Evolutionary conservation across 2,113 vertebrate species (phyloP).

Genomic region (Psilopsiagon aymara): DNA sequence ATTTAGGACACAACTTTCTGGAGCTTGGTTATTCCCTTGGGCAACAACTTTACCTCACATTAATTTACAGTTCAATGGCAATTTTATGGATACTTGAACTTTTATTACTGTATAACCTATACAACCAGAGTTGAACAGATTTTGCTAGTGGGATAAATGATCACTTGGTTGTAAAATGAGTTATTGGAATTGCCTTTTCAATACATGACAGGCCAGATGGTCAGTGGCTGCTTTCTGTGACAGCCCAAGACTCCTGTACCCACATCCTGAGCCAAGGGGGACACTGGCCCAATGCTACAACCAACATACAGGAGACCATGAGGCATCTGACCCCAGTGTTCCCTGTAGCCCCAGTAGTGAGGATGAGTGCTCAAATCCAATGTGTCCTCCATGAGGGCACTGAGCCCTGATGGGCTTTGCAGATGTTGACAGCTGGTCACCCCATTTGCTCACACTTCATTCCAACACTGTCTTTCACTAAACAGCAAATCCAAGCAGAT

Average conservation of each 20-base stretch:
- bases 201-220: background rate
- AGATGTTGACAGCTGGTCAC: background rate
- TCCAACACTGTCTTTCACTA: background rate
- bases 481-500: background rate
- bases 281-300: background rate
- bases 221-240: background rate
- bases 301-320: background rate
- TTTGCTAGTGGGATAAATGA: slow-evolving; percentile 65
- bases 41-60: slow-evolving; percentile 59
- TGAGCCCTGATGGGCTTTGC: background rate
- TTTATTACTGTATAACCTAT: slow-evolving; percentile 67
- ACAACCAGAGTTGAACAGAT: slow-evolving; percentile 56
- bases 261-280: background rate
- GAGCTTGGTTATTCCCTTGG: slow-evolving; percentile 56
- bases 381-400: background rate
- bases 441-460: background rate
- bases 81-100: slow-evolving; percentile 71
- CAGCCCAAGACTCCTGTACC: background rate
- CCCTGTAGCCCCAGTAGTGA: background rate
- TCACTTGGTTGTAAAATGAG: slow-evolving; percentile 61
- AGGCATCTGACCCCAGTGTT: background rate
- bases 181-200: slow-evolving; percentile 43
- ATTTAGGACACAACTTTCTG: slow-evolving; percentile 61
- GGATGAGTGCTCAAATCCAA: background rate
- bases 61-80: slow-evolving; percentile 70